Evolutionary conservation across 2,888 invertebrate species (phyloP), one percentile per base, ranked within the genome.

Genomic region (Stomorhina lunata): DNA sequence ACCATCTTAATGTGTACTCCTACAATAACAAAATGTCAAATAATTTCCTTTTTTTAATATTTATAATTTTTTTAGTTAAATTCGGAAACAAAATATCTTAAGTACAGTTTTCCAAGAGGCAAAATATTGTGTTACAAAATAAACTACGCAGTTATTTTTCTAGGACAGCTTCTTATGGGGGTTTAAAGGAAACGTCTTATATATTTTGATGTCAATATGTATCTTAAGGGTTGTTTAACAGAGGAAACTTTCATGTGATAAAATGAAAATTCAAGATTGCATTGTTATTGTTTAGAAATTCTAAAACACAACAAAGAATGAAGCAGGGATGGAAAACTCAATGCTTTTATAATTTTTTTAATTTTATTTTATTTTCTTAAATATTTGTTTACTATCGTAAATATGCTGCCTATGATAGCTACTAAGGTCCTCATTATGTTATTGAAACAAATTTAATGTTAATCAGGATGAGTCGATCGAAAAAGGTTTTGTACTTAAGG

Each of bases 61-160:
- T 32, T 55, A 55, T 29, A 27, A 22, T 34, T 34, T 20, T 27
- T 55, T 55, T 25, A 25, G 27, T 1, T 10, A 37, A 17, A 43
- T 43, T 43, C 17, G 0, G 7, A n/a, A n/a, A n/a, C n/a, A n/a
- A n/a, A n/a, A n/a, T n/a, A n/a, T n/a, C n/a, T n/a, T n/a, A n/a
- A 6, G 43, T 43, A 43, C 43, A 43, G 43, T 43, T 43, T 43
- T n/a, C n/a, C n/a, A n/a, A n/a, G 17, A 43, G 15, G 17, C 2
- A 7, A n/a, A n/a, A 10, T 4, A 53, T 25, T 27, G 25, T 53
- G 2, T n/a, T 7, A 12, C 1, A 34, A 34, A 50, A 12, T 17
- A 32, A 66, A 75, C 34, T 76, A 50, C 76, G 76, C 76, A 65
- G 55, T 76, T 34, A 57, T 2, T 57, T 75, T 50, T 53, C 9